A percentile compares a stretch with the other conserved stretches of the same genome.
Evolutionary conservation across 2,113 vertebrate species (phyloP).

Genomic region (Strix uralensis): DNA sequence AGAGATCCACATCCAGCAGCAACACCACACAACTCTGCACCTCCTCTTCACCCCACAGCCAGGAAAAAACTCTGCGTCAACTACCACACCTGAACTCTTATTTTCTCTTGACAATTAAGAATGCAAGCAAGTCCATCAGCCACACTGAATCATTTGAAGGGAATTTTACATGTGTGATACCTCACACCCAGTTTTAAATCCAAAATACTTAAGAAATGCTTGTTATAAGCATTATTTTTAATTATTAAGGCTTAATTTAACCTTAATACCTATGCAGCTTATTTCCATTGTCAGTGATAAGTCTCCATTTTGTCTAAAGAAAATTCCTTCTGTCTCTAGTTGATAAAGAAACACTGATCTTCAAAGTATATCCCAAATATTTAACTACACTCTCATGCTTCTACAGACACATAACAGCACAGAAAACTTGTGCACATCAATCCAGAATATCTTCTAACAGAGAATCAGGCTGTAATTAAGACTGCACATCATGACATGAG

Average conservation of each 20-base stretch:
- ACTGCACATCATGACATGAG: slow-evolving; percentile 23
- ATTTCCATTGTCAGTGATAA: not conserved
- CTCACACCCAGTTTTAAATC: not conserved
- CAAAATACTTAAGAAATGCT: not conserved
- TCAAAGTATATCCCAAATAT: slow-evolving; percentile 28
- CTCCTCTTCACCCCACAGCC: not conserved
- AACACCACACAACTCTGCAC: not conserved
- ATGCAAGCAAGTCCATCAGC: not conserved
- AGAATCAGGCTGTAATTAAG: slow-evolving; percentile 30
- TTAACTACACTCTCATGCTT: not conserved
- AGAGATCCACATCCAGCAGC: not conserved
- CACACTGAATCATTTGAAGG: not conserved
- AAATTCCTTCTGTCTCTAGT: slow-evolving; percentile 9
- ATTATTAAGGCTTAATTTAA: not conserved
- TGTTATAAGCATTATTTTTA: not conserved
- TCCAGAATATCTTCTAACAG: not conserved
- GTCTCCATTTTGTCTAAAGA: slow-evolving; percentile 6
- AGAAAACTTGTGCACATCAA: not conserved
- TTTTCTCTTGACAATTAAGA: not conserved
- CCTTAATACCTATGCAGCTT: not conserved
- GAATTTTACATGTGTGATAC: not conserved
- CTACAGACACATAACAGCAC: not conserved
- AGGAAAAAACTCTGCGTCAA: not conserved
- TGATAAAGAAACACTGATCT: slow-evolving; percentile 31
- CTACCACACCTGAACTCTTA: not conserved